These are phyloP conservation scores for Chanos chanos DNA, from an alignment of 2,797 vertebrate genomes.

Conservation along the genomic window DNA sequence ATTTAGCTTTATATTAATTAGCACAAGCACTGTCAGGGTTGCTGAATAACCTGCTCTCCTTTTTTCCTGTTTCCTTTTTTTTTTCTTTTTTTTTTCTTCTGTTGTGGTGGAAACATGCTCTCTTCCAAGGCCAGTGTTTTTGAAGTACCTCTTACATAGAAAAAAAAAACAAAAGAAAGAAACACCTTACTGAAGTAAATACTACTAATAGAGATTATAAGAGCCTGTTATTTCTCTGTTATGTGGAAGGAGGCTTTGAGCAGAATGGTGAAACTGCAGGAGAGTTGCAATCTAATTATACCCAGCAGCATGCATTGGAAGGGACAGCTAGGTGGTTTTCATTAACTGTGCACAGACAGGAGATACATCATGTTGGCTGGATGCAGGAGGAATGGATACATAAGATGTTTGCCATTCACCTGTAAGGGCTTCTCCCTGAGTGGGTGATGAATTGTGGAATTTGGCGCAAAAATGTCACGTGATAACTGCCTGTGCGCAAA, in stretches of 20 bases:
- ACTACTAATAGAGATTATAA: constrained; percentile 33
- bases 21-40: constrained; percentile 29
- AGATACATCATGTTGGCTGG: constrained; percentile 69
- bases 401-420: constrained; percentile 53
- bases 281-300: constrained; percentile 55
- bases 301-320: constrained; percentile 49
- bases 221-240: constrained; percentile 33
- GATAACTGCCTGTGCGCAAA: constrained; percentile 11
- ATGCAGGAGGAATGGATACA: constrained; percentile 59
- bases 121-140: constrained; percentile 16
- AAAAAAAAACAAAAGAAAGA: constrained; percentile 23
- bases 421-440: constrained; percentile 44
- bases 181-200: constrained; percentile 38
- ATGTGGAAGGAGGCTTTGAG: constrained; percentile 31
- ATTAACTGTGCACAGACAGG: constrained; percentile 68
- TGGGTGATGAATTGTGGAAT: constrained; percentile 42
- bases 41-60: constrained; percentile 39
- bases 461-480: constrained; percentile 30
- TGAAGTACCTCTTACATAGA: constrained; percentile 23
- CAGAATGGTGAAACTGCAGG: constrained; percentile 43
- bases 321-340: constrained; percentile 64
- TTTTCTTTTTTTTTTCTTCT: too few species aligned
- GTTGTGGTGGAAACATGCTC: too few species aligned
- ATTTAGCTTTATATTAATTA: constrained; percentile 58
- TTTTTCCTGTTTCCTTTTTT: constrained; percentile 26